Evolutionary conservation across 2,113 vertebrate species (phyloP).

Genomic region (Thermophis baileyi): DNA sequence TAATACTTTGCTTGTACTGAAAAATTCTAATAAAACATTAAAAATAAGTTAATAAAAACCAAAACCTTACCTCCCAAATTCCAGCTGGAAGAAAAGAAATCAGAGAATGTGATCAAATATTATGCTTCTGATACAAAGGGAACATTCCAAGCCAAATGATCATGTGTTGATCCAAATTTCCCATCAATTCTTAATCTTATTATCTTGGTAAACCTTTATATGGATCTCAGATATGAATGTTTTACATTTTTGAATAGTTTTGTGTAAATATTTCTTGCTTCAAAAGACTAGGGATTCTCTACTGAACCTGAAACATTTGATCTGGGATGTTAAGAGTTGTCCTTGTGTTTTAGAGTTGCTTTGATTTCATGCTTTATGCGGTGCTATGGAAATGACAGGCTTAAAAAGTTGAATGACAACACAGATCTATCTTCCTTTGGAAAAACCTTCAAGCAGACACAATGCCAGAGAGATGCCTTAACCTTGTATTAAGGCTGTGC

Average conservation of each 20-base stretch:
- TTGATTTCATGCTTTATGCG: neutral
- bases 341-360: neutral
- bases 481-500: conserved; percentile 14
- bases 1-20: neutral
- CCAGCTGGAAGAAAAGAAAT: neutral
- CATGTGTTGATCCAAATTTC: neutral
- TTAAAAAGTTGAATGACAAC: neutral
- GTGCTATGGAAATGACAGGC: neutral
- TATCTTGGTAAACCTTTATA: neutral
- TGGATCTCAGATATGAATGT: neutral
- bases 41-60: neutral
- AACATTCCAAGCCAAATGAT: neutral
- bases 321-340: conserved; percentile 12
- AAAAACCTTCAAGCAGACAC: neutral
- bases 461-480: conserved; percentile 22
- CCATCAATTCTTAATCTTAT: neutral
- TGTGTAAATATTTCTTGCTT: neutral
- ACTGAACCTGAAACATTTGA: neutral
- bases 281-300: neutral
- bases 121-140: neutral
- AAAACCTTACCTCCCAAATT: neutral
- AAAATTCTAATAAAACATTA: neutral
- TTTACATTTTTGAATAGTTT: neutral
- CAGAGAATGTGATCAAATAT: neutral
- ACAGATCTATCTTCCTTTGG: neutral